Conservation (phyloP, 2,888 invertebrate genomes). For the Emmelina monodactyla region DNA sequence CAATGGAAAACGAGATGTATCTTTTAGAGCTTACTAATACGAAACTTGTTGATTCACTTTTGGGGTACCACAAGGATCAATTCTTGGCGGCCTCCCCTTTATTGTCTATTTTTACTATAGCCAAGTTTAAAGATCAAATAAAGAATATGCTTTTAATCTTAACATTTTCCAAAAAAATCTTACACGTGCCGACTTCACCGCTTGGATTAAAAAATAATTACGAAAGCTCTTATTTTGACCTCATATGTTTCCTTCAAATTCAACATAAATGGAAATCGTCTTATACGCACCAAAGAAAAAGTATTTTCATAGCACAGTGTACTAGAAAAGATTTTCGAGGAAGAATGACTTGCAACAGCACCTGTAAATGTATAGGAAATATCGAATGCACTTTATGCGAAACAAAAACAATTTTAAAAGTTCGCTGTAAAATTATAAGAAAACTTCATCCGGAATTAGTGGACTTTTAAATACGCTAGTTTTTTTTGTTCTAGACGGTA, state of each 20-base stretch:
- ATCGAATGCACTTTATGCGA: slow-evolving; percentile 24
- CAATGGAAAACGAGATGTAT: too few species aligned
- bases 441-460: slow-evolving; percentile 34
- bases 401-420: slow-evolving; percentile 32
- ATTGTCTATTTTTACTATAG: too few species aligned
- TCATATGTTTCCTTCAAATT: slow-evolving; percentile 36
- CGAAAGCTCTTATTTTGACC: slow-evolving; percentile 22
- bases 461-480: too few species aligned
- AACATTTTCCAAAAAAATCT: too few species aligned
- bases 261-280: slow-evolving; percentile 34
- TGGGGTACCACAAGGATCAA: too few species aligned
- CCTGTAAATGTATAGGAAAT: slow-evolving; percentile 27
- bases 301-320: slow-evolving; percentile 35
- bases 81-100: too few species aligned
- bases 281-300: slow-evolving; percentile 38
- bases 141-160: too few species aligned
- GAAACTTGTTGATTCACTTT: too few species aligned
- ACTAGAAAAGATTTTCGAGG: slow-evolving; percentile 29
- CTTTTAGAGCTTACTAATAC: too few species aligned
- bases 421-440: slow-evolving; percentile 41
- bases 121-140: too few species aligned
- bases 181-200: too few species aligned
- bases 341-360: slow-evolving; percentile 26
- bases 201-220: slow-evolving; percentile 18
- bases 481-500: slow-evolving; percentile 37